phyloP scores from a whole-genome alignment of 2,888 invertebrate species.

The Antitype chi region DNA sequence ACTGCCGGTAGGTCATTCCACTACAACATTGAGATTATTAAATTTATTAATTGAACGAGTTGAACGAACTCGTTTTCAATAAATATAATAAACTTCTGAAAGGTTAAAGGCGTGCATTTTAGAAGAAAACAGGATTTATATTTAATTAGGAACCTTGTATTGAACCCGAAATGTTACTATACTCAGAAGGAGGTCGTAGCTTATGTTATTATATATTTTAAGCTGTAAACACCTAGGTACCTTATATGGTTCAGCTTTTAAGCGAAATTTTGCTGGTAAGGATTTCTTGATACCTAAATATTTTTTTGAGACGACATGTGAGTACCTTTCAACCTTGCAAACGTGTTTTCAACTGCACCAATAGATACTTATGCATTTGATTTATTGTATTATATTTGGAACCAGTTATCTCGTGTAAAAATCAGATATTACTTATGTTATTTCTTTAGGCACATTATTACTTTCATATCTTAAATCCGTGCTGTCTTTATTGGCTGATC shows the following conservation, averaged over 20 bases:
- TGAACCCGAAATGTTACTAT: neutral
- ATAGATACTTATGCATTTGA: neutral
- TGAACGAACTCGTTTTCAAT: slow-evolving; percentile 54
- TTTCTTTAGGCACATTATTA: neutral
- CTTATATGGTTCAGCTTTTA: neutral
- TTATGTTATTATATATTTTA: neutral
- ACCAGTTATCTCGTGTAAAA: neutral
- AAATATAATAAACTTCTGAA: slow-evolving; percentile 32
- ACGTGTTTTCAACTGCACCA: neutral
- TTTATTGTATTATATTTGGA: neutral
- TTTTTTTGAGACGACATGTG: too few relatives aligned
- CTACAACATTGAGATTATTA: slow-evolving; percentile 41
- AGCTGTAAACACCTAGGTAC: neutral
- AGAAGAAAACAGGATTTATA: slow-evolving; percentile 36
- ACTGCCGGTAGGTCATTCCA: slow-evolving; percentile 42
- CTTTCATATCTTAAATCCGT: neutral
- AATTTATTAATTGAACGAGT: slow-evolving; percentile 52
- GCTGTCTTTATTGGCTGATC: neutral
- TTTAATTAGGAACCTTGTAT: slow-evolving; percentile 10
- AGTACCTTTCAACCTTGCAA: neutral
- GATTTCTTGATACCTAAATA: neutral
- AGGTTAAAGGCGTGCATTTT: slow-evolving; percentile 47
- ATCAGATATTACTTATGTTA: neutral
- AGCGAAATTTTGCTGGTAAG: neutral
- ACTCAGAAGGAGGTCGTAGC: neutral